phyloP scores from a whole-genome alignment of 2,797 vertebrate genomes.

The Periparus ater region DNA sequence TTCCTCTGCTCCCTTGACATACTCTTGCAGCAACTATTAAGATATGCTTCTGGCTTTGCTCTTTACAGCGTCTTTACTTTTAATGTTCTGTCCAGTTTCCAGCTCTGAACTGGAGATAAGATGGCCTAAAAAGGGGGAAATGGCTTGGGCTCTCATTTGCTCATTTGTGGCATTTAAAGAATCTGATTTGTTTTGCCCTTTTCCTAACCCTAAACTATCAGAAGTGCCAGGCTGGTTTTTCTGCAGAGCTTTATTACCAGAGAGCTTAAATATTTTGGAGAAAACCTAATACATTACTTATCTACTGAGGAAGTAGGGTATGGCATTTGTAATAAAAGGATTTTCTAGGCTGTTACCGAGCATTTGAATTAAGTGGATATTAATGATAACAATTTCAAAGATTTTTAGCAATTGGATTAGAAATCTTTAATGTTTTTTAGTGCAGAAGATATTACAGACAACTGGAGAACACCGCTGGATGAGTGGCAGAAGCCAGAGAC shows the following conservation, averaged over 20 bases:
- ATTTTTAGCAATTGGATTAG: conserved; percentile 3
- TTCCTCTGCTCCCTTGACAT: background rate
- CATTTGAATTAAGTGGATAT: background rate
- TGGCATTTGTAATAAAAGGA: background rate
- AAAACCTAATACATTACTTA: background rate
- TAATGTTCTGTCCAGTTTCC: background rate
- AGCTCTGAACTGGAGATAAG: background rate
- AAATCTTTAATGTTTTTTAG: background rate
- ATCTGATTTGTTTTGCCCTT: background rate
- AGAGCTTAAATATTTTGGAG: background rate
- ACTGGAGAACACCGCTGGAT: background rate
- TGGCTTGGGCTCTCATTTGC: background rate
- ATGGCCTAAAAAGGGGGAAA: background rate
- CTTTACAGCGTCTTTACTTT: background rate
- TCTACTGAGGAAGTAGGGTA: background rate
- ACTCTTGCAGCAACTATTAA: background rate
- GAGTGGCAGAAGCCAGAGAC: background rate
- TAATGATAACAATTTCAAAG: conserved; percentile 10
- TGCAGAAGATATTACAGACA: background rate
- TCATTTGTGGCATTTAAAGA: background rate
- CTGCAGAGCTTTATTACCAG: background rate
- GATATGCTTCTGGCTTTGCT: background rate
- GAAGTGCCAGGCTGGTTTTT: background rate
- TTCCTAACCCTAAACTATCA: background rate
- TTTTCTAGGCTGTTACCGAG: background rate